These are phyloP conservation scores for Pristionchus arcanus DNA, from an alignment of 2,888 invertebrate species.

Conservation along the genomic window DNA sequence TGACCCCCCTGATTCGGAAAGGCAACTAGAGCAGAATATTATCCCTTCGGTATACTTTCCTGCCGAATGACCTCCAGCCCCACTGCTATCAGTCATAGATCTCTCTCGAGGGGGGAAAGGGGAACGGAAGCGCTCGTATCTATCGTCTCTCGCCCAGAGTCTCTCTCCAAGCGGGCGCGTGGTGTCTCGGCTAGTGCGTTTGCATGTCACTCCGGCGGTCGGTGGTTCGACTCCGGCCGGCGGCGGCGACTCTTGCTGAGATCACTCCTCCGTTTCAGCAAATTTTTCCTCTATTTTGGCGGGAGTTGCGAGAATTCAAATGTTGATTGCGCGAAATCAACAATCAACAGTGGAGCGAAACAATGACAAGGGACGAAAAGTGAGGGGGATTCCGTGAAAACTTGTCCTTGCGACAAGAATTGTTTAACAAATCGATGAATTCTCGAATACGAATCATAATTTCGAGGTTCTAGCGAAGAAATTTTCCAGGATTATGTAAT, in stretches of 20 bases:
- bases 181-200: conserved; percentile 1
- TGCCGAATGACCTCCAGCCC: not conserved
- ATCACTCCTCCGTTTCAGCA: not conserved
- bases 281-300: not conserved
- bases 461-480: too few species aligned
- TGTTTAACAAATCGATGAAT: too few species aligned
- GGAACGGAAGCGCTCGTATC: not conserved
- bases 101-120: not conserved
- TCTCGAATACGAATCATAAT: too few species aligned
- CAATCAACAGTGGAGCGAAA: not conserved
- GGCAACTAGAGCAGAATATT: too few species aligned
- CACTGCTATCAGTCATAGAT: not conserved
- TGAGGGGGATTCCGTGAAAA: too few species aligned
- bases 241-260: not conserved
- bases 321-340: not conserved
- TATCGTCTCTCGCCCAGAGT: not conserved
- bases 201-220: not conserved
- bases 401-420: too few species aligned
- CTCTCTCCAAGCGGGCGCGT: not conserved
- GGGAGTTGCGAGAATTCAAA: not conserved
- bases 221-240: not conserved
- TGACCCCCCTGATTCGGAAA: too few species aligned
- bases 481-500: too few species aligned
- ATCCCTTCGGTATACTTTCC: too few species aligned
- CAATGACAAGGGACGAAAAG: too few species aligned